Percentiles rank a stretch among this genome's conserved stretches.
Evolutionary conservation across 2,888 invertebrate species (phyloP).

Genomic region (Ophioninae sp.): DNA sequence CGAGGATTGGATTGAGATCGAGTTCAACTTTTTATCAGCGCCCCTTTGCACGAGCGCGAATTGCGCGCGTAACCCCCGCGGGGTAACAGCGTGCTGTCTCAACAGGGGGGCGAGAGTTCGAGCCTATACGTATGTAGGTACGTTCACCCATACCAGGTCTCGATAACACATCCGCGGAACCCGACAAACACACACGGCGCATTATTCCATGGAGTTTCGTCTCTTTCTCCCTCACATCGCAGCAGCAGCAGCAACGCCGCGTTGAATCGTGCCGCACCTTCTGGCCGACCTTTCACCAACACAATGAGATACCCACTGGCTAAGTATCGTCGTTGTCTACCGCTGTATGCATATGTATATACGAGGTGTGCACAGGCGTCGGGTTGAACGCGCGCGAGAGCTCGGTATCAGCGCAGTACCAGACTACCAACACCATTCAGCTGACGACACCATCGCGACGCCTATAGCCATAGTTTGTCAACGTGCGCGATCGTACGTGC

Average conservation of each 20-base stretch:
- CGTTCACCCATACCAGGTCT: conserved; percentile 17
- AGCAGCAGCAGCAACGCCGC: conserved; percentile 70
- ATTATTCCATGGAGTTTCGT: conserved; percentile 44
- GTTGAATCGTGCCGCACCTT: conserved; percentile 62
- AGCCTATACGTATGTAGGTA: background rate
- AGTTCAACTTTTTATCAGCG: conserved; percentile 76
- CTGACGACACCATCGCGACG: conserved; percentile 53
- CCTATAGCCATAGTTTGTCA: conserved; percentile 25
- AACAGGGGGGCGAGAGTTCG: conserved; percentile 74
- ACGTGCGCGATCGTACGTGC: conserved; percentile 19
- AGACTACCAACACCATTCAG: conserved; percentile 59
- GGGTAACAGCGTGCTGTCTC: conserved; percentile 79
- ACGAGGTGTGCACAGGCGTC: conserved; percentile 7
- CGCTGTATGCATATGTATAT: conserved; percentile 10
- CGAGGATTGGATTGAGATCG: conserved; percentile 78
- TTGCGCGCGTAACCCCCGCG: conserved; percentile 81
- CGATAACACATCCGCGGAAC: conserved; percentile 36
- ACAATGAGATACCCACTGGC: conserved; percentile 69
- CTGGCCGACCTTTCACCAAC: conserved; percentile 63
- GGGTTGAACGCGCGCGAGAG: conserved; percentile 51
- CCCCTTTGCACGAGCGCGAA: conserved; percentile 78
- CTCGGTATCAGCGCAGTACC: conserved; percentile 59
- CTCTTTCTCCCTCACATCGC: conserved; percentile 37
- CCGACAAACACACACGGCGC: conserved; percentile 51
- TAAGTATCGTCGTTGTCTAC: conserved; percentile 38